Base-by-base conservation (phyloP, 2,888 invertebrate species). In the Phlogophora meticulosa region DNA sequence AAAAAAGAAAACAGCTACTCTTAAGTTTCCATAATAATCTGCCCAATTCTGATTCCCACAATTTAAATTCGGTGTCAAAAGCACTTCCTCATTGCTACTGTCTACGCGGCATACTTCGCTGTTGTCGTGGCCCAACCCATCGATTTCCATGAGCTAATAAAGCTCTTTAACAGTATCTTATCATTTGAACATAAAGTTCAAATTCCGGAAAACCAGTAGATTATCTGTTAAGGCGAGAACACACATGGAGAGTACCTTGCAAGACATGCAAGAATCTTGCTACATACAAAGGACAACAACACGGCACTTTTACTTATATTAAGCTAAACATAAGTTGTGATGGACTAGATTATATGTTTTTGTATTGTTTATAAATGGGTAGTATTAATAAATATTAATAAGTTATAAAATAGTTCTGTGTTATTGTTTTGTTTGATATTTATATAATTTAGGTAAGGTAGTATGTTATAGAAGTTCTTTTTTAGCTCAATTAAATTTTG, bases 151-250 rank as follows among this genome's bases (percentile, higher is more conserved):
- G 7, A 4, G 9, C 55, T 69, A 62, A 70, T 77, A 65, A 74
- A 74, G 74, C 42, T 52, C 17, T 73, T 36, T 42, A 40, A 51
- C 51, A 53, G 24, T 66, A 61, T 71, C 78, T 61, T 71, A 78
- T 64, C 78, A 17, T 17, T 43, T 24, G 9, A 40, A 42, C 69
- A 63, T 77, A 77, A 73, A 73, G 77, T 65, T 73, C 62, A 60
- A 77, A 77, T 77, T 77, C 64, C 59, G 36, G 22, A 51, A 65
- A 77, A 63, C 56, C 15, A 45, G 59, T 58, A 51, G 36, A 28
- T 52, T 64, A 71, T 75, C 36, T 48, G n/a, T 76, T 17, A 71
- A 24, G 64, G 46, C 11, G 40, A n/a, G 65, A 20, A 36, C 48
- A 75, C 62, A 72, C 28, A 4, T 10, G 5, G 38, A 7, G 1